Conservation (phyloP, 2,888 invertebrate genomes). For the Lycia hirtaria region DNA sequence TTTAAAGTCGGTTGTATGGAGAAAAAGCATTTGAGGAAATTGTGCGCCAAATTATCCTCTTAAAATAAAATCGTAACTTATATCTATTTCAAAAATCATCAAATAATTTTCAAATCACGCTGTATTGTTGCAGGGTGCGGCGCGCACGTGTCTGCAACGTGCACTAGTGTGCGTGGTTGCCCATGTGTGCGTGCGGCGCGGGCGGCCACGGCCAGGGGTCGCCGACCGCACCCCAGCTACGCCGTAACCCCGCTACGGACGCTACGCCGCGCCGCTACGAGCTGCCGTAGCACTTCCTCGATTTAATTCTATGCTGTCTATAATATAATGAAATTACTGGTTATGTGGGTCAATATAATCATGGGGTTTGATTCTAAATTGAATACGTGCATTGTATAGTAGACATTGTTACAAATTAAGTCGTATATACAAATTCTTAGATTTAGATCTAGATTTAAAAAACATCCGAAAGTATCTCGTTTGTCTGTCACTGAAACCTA, state of each 20-base stretch:
- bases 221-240: constrained; percentile 82
- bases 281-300: constrained; percentile 71
- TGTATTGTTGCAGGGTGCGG: constrained; percentile 54
- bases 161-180: background rate
- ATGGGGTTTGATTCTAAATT: constrained; percentile 10
- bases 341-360: constrained; percentile 54
- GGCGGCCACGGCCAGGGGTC: constrained; percentile 81
- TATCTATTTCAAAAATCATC: too few species aligned
- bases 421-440: too few species aligned
- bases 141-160: constrained; percentile 59
- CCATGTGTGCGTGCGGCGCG: constrained; percentile 33
- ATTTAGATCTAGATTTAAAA: too few species aligned
- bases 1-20: too few species aligned
- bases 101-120: constrained; percentile 26
- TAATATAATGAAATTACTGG: constrained; percentile 50
- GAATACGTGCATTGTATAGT: too few species aligned
- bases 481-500: too few species aligned
- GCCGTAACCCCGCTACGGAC: constrained; percentile 77
- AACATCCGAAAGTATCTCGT: too few species aligned
- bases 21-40: too few species aligned
- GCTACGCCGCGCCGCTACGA: constrained; percentile 65
- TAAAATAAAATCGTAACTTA: too few species aligned
- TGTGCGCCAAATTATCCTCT: too few species aligned
- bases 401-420: too few species aligned
- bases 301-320: constrained; percentile 57